Conservation (phyloP, 2,113 vertebrate genomes). For the Tauraco erythrolophus region DNA sequence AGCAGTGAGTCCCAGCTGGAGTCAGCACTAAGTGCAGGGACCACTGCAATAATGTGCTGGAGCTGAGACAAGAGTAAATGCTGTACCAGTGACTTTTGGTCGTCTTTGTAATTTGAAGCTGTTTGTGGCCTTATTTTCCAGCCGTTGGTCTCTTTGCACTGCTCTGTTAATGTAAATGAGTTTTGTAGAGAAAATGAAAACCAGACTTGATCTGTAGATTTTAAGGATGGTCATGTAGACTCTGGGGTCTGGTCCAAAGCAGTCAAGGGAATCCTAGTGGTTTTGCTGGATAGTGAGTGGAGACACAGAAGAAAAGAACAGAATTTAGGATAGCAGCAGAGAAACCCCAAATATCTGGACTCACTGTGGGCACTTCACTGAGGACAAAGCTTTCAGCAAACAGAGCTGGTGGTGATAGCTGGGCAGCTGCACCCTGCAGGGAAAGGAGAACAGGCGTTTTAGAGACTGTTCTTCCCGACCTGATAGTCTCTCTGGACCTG, state of each 20-base stretch:
- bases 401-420: background rate
- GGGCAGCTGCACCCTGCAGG: background rate
- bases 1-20: background rate
- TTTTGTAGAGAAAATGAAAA: background rate
- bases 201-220: background rate
- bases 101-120: background rate
- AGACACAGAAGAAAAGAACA: background rate
- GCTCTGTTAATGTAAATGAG: no score
- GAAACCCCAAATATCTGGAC: background rate
- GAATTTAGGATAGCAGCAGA: background rate
- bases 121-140: background rate
- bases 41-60: background rate
- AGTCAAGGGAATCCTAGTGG: background rate
- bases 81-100: background rate
- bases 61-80: background rate
- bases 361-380: background rate
- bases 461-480: background rate
- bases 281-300: background rate
- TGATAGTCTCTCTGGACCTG: background rate
- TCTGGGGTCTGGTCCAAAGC: background rate
- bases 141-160: background rate
- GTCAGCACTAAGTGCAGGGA: fast-evolving
- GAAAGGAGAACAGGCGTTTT: background rate
- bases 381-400: background rate
- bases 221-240: background rate